Evolutionary conservation across 2,888 invertebrate species (phyloP), one percentile per base, ranked within the genome.

Genomic region (Sinopyrophorus schimmeli): DNA sequence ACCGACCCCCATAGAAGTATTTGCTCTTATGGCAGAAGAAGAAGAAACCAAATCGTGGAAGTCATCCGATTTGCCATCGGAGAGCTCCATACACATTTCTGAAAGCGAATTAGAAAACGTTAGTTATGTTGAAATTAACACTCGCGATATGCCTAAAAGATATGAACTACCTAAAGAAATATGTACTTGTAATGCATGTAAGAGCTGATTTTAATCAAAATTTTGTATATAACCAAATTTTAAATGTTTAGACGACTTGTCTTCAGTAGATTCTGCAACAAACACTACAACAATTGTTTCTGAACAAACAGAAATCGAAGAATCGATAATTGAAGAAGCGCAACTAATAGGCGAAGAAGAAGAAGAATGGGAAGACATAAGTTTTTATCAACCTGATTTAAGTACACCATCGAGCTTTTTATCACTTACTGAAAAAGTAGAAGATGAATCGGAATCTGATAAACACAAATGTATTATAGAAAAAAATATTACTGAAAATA

Each of bases 1-100:
- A 17, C 68, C 70, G 1, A 16, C 53, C 10, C 71, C 71, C 1
- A 55, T 59, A 7, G 52, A 67, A 3, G 41, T 71, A 11, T 68
- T 70, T 46, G 35, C 41, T 6, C 15, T 68, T 10, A 24, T 51
- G 3, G 21, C 38, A 30, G 34, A 37, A 16, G 26, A 42, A 23
- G 35, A 38, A 2, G 37, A 40, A n/a, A 2, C 20, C 7, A 26
- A 9, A 10, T 14, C 15, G 16, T 35, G 30, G 20, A 31, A 7
- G 23, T 27, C 37, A 5, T 39, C 49, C 7, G 34, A 21, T 6
- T 9, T 17, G 4, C 1, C 4, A 3, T 43, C 47, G 0, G 24
- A 14, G 5, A 47, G 40, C 35, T 51, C 47, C 2, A 15, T 47
- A 15, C 27, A 23, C 18, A 23, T 41, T n/a, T 12, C 27, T 11